phyloP scores from a whole-genome alignment of 2,113 vertebrate genomes.

The Spea bombifrons region DNA sequence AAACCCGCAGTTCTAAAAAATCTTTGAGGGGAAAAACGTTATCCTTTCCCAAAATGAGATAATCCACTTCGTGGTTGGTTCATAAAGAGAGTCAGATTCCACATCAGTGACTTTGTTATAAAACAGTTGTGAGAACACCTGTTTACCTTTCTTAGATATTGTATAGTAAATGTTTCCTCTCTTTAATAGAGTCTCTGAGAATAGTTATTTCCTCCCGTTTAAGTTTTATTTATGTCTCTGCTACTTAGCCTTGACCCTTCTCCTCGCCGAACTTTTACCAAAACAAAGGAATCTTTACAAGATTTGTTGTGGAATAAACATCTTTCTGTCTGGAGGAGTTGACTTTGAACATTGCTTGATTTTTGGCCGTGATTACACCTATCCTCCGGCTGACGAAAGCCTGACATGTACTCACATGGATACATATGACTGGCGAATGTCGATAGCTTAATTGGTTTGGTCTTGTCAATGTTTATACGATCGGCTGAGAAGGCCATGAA shows the following conservation, averaged over 20 bases:
- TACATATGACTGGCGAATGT: conserved; percentile 40
- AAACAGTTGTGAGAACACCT: background rate
- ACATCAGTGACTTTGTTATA: no score
- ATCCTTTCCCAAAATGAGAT: no score
- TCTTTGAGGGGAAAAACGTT: no score
- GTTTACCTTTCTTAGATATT: background rate
- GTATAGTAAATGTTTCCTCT: background rate
- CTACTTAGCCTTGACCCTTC: conserved; percentile 2
- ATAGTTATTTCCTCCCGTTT: background rate
- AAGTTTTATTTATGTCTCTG: background rate
- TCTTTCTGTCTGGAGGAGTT: conserved; percentile 11
- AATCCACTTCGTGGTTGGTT: no score
- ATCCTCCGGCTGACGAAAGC: conserved; percentile 8
- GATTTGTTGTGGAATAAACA: conserved; percentile 2
- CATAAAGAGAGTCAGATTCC: no score
- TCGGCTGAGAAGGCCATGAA: conserved; percentile 11
- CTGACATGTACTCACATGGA: background rate
- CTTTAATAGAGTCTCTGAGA: background rate
- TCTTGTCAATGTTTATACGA: conserved; percentile 40
- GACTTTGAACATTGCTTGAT: conserved; percentile 35
- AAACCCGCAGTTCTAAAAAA: no score
- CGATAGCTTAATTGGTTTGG: conserved; percentile 26
- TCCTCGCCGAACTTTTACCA: background rate
- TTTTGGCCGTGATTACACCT: conserved; percentile 18
- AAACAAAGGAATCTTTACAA: background rate